phyloP scores from a whole-genome alignment of 2,797 vertebrate genomes.

The Oceanodroma leucorhoa region DNA sequence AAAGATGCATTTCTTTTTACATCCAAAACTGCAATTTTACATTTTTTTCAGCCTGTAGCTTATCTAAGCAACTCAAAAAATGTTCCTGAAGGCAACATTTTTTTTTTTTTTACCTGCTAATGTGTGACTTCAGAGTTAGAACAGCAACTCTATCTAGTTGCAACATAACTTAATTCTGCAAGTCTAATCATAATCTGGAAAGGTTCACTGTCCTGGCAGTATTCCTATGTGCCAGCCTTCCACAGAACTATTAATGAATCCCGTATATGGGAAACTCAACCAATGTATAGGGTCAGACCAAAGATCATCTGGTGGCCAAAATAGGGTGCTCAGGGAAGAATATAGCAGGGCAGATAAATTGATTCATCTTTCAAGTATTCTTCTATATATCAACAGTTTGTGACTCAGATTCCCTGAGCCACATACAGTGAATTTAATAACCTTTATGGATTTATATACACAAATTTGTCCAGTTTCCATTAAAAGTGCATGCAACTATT shows the following conservation, averaged over 20 bases:
- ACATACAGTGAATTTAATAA: not conserved
- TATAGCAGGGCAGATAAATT: not conserved
- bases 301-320: not conserved
- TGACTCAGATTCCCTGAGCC: not conserved
- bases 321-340: not conserved
- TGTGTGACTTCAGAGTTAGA: not conserved
- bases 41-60: not conserved
- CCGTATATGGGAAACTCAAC: not conserved
- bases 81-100: not conserved
- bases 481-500: not conserved
- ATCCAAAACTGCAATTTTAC: not conserved
- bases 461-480: not conserved
- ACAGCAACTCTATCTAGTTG: not conserved
- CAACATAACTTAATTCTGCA: not conserved
- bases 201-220: not conserved
- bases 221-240: not conserved
- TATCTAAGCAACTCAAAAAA: not conserved
- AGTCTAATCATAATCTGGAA: not conserved
- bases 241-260: not conserved
- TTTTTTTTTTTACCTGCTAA: not conserved
- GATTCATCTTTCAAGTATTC: not conserved
- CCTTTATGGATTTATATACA: not conserved
- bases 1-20: not conserved
- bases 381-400: not conserved
- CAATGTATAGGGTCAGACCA: not conserved